Conservation (phyloP, 2,797 vertebrate species). For the Margarornis squamiger region DNA sequence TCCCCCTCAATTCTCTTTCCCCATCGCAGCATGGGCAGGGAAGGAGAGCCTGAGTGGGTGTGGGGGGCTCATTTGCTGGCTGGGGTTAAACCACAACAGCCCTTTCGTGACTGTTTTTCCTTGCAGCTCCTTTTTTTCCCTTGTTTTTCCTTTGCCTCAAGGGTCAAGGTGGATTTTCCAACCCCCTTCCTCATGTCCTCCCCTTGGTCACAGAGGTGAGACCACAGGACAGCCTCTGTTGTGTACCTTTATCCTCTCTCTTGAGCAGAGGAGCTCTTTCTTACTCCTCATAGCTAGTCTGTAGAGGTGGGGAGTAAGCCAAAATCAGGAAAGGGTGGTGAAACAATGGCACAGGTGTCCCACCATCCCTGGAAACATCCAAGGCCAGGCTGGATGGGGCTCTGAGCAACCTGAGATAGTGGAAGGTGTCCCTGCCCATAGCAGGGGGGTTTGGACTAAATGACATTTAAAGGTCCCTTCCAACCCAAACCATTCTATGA, state of each 20-base stretch:
- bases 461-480: not conserved
- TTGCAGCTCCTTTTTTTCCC: not conserved
- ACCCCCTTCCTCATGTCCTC: not conserved
- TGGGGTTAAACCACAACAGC: not conserved
- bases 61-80: not conserved
- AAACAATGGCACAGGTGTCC: not conserved
- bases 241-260: not conserved
- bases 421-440: not conserved
- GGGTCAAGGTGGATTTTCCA: not conserved
- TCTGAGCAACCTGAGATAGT: rapidly evolving
- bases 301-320: not conserved
- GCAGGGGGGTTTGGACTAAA: not conserved
- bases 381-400: rapidly evolving
- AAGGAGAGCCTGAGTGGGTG: rapidly evolving
- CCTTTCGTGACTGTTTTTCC: not conserved
- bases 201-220: not conserved
- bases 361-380: not conserved
- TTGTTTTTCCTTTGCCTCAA: too few species aligned
- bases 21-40: rapidly evolving
- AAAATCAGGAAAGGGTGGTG: not conserved
- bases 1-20: too few species aligned
- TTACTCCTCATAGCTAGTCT: too few species aligned
- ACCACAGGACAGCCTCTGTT: not conserved
- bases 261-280: not conserved
- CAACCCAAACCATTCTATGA: not conserved